A percentile compares a stretch with the other conserved stretches of the same genome.
phyloP scores from a whole-genome alignment of 2,888 invertebrate genomes.

The Lithophane leautieri region DNA sequence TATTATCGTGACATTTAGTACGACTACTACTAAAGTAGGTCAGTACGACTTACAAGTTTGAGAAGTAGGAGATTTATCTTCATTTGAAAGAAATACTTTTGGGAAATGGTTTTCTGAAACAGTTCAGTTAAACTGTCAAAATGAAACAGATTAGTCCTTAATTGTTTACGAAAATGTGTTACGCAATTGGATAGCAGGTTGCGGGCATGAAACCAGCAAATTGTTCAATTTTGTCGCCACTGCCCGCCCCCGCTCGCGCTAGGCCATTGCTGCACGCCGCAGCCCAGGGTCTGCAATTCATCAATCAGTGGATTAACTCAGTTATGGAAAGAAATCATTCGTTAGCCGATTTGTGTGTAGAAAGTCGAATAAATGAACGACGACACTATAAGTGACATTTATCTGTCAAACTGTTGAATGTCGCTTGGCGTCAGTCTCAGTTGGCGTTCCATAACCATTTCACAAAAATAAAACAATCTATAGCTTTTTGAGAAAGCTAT shows the following conservation, averaged over 20 bases:
- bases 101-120: background rate
- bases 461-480: background rate
- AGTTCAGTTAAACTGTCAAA: no score
- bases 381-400: background rate
- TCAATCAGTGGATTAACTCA: background rate
- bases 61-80: background rate
- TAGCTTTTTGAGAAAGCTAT: conserved; percentile 6
- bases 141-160: no score
- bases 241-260: no score
- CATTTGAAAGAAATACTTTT: background rate
- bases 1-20: background rate
- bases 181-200: no score
- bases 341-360: background rate
- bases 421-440: background rate
- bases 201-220: no score
- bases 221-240: no score
- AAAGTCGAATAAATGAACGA: background rate
- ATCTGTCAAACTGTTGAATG: conserved; percentile 4
- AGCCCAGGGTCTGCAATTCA: background rate
- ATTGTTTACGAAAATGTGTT: no score
- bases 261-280: no score
- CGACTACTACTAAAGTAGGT: background rate
- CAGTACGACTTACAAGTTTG: background rate
- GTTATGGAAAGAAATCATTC: background rate
- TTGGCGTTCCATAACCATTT: conserved; percentile 7